Percentiles rank a stretch among this genome's conserved stretches.
Conservation (phyloP, 2,797 vertebrate genomes). For the Nasua narica region DNA sequence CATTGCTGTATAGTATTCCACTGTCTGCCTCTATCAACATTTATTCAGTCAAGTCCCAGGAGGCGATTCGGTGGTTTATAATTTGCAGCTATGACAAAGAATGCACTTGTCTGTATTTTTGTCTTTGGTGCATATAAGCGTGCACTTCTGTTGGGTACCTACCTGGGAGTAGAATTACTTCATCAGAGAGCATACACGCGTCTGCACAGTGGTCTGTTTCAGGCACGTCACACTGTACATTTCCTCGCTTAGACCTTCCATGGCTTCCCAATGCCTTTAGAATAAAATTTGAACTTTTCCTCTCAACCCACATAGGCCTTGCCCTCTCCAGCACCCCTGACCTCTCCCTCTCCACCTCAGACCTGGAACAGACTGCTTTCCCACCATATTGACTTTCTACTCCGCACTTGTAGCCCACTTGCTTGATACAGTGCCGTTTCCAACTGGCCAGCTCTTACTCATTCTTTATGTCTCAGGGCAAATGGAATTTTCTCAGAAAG, state of each 20-base stretch:
- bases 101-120: not conserved
- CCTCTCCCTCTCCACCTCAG: not conserved
- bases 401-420: not conserved
- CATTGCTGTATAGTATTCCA: not conserved
- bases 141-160: not conserved
- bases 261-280: not conserved
- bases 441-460: not conserved
- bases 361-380: not conserved
- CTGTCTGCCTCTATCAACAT: not conserved
- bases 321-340: accelerated
- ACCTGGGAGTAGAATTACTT: not conserved
- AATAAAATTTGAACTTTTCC: not conserved
- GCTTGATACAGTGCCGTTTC: not conserved
- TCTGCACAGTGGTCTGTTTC: not conserved
- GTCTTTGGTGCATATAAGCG: not conserved
- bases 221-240: not conserved
- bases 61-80: not conserved
- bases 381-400: not conserved
- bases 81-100: not conserved
- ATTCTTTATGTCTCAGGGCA: not conserved
- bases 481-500: not conserved
- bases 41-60: not conserved
- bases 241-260: not conserved
- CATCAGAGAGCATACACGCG: not conserved
- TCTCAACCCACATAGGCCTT: not conserved